phyloP scores from a whole-genome alignment of 2,888 invertebrate genomes.

The Drosophila kuntzei region DNA sequence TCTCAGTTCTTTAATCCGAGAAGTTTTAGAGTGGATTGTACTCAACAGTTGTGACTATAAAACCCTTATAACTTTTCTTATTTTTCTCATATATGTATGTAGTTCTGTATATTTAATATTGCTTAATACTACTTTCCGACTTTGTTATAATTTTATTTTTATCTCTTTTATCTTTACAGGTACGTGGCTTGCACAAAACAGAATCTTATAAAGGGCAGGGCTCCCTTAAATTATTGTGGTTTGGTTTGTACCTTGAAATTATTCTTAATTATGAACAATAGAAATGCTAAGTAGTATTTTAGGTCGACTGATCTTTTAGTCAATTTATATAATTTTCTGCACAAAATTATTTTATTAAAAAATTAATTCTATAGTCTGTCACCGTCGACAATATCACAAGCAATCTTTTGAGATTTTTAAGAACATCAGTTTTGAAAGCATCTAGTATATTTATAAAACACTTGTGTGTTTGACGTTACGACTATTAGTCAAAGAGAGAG shows the following conservation, averaged over 20 bases:
- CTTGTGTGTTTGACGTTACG: too few species aligned
- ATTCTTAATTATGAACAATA: background rate
- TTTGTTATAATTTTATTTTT: background rate
- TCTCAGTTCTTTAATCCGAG: background rate
- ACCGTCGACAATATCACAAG: too few species aligned
- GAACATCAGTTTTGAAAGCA: background rate
- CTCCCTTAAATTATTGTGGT: background rate
- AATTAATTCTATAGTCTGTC: too few species aligned
- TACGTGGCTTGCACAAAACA: slow-evolving; percentile 27
- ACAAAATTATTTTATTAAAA: too few species aligned
- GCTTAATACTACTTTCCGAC: background rate
- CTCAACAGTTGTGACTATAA: background rate
- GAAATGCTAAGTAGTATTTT: background rate
- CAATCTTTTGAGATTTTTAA: too few species aligned
- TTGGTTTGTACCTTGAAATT: background rate
- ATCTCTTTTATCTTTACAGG: slow-evolving; percentile 52
- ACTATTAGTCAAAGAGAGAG: background rate
- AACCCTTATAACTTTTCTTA: background rate
- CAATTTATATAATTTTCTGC: too few species aligned
- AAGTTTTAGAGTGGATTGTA: background rate
- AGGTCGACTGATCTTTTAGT: background rate
- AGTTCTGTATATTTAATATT: background rate
- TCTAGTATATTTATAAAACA: background rate
- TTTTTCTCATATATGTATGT: background rate
- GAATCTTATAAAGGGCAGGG: background rate